Evolutionary conservation across 2,888 invertebrate genomes (phyloP).

Genomic region (Lepidochitona cinerea): DNA sequence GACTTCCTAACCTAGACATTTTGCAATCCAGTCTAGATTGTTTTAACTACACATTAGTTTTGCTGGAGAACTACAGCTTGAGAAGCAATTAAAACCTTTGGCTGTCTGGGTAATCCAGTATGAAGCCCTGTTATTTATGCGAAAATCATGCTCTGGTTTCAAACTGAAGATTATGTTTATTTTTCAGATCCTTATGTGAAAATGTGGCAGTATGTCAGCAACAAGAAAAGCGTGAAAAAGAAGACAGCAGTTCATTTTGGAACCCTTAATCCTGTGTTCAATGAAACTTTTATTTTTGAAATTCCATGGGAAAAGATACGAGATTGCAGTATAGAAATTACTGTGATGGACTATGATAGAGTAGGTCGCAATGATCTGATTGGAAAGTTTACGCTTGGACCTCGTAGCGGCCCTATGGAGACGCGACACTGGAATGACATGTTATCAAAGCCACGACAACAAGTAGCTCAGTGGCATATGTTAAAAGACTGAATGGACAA

Average conservation of each 20-base stretch:
- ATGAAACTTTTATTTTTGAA: slow-evolving; percentile 95
- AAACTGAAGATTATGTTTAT: too few species aligned
- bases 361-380: slow-evolving; percentile 94
- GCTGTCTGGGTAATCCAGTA: too few species aligned
- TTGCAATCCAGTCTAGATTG: too few species aligned
- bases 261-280: slow-evolving; percentile 95
- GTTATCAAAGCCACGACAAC: slow-evolving; percentile 96
- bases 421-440: slow-evolving; percentile 99
- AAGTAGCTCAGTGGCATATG: slow-evolving; percentile 97
- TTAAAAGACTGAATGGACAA: slow-evolving; percentile 76
- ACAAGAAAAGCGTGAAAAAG: slow-evolving; percentile 95
- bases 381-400: slow-evolving; percentile 76
- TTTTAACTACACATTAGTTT: too few species aligned
- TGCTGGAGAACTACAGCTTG: too few species aligned
- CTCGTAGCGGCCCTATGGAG: slow-evolving; percentile 91
- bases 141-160: too few species aligned
- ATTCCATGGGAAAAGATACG: slow-evolving; percentile 98
- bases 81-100: too few species aligned
- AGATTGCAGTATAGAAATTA: slow-evolving; percentile 93
- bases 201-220: slow-evolving; percentile 96
- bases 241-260: slow-evolving; percentile 81
- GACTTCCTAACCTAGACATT: too few species aligned
- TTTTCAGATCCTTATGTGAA: slow-evolving; percentile 97
- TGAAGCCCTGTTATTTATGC: too few species aligned
- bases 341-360: slow-evolving; percentile 98